A percentile compares a stretch with the other conserved stretches of the same genome.
Evolutionary conservation across 2,888 invertebrate species (phyloP).

Genomic region (Oegoconia quadripuncta): DNA sequence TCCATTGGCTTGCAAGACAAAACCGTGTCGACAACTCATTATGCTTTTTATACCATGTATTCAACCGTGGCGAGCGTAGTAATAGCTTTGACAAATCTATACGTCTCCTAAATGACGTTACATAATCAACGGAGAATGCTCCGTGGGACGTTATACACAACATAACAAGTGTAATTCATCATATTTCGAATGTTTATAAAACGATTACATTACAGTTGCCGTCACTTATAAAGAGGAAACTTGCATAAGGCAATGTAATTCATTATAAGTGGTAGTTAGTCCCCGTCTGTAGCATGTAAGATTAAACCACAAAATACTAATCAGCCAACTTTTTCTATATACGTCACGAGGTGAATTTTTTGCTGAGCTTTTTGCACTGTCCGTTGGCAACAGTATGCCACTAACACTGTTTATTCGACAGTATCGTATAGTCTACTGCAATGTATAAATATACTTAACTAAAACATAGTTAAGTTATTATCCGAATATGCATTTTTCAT

Average conservation of each 20-base stretch:
- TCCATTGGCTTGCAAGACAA: conserved; percentile 23
- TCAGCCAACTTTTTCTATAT: no score
- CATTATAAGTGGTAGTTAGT: conserved; percentile 5
- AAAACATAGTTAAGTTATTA: no score
- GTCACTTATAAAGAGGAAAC: conserved; percentile 18
- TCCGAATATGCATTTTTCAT: no score
- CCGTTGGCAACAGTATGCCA: no score
- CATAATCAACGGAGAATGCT: conserved; percentile 14
- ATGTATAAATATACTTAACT: no score
- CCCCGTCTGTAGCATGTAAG: not conserved
- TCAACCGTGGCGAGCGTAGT: conserved; percentile 10
- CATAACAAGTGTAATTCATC: conserved; percentile 20
- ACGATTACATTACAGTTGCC: conserved; percentile 23
- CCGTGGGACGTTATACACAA: conserved; percentile 15
- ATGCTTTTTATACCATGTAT: conserved; percentile 27
- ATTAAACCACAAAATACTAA: not conserved
- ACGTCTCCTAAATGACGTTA: conserved; percentile 17
- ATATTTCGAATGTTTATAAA: conserved; percentile 20
- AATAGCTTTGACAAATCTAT: conserved; percentile 9
- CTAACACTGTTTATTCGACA: no score
- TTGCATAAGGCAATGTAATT: conserved; percentile 12
- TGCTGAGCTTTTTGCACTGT: no score
- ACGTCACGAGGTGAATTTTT: no score
- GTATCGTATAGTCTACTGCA: no score
- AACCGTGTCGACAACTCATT: conserved; percentile 34